A percentile compares a stretch with the other conserved stretches of the same genome.
These are phyloP conservation scores for Danio kyathit DNA, from an alignment of 2,797 vertebrate species.

Conservation along the genomic window DNA sequence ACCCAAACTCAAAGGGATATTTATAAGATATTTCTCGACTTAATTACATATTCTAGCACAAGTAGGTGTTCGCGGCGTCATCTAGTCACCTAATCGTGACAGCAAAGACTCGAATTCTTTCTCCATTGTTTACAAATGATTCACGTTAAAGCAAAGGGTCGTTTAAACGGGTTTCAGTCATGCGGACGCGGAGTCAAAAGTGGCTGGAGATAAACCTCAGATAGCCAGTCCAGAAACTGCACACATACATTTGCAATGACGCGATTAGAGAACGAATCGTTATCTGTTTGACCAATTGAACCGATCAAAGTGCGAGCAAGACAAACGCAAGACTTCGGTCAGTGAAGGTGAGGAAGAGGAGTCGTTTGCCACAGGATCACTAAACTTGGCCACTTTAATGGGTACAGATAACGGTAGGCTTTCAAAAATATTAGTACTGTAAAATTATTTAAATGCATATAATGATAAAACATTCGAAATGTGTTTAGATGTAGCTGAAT, in stretches of 20 bases:
- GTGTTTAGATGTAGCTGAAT: background rate
- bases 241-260: constrained; percentile 7
- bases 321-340: constrained; percentile 17
- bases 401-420: constrained; percentile 37
- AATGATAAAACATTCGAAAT: background rate
- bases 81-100: background rate
- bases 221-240: background rate
- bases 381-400: constrained; percentile 35
- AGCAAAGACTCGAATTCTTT: background rate
- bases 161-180: background rate
- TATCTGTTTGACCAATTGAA: constrained; percentile 71
- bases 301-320: constrained; percentile 78
- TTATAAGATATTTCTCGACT: background rate
- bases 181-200: background rate
- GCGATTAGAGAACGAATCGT: constrained; percentile 67
- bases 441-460: background rate
- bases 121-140: background rate
- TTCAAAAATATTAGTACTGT: background rate
- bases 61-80: background rate
- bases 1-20: background rate
- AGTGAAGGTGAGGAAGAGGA: constrained; percentile 26
- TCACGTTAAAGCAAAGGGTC: background rate
- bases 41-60: background rate
- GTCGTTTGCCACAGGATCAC: background rate
- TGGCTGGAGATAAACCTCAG: background rate